Evolutionary conservation across 2,888 invertebrate species (phyloP).

Genomic region (Melanargia galathea): DNA sequence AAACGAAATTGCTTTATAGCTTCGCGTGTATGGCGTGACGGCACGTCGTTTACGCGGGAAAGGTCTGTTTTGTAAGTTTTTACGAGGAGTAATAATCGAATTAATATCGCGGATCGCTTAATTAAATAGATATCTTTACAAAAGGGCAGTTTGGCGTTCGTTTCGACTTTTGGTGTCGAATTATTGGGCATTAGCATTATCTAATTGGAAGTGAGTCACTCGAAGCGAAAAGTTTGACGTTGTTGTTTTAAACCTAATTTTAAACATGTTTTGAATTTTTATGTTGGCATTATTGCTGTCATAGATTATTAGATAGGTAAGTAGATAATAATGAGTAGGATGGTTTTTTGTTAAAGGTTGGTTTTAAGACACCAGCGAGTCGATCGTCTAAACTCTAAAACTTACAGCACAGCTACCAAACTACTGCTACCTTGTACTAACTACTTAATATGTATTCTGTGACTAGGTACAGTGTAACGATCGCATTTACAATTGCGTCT

Average conservation of each 20-base stretch:
- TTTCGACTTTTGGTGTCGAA: slow-evolving; percentile 32
- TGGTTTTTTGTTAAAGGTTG: no score
- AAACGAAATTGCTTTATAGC: slow-evolving; percentile 74
- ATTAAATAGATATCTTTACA: slow-evolving; percentile 73
- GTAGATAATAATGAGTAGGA: no score
- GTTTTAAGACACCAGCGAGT: no score
- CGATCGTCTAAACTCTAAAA: no score
- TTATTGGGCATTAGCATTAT: slow-evolving; percentile 30
- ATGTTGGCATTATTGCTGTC: slow-evolving; percentile 4
- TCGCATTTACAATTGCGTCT: no score
- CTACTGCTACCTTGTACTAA: no score
- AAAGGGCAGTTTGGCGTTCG: slow-evolving; percentile 44
- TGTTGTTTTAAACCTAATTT: background rate
- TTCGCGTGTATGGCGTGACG: slow-evolving; percentile 59
- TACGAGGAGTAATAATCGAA: slow-evolving; percentile 75
- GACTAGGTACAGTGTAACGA: no score
- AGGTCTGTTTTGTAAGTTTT: slow-evolving; percentile 72
- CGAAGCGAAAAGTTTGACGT: slow-evolving; percentile 2
- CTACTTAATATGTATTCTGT: no score
- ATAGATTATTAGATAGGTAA: background rate
- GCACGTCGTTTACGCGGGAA: slow-evolving; percentile 63
- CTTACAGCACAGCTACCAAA: no score
- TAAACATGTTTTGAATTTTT: background rate
- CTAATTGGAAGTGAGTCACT: slow-evolving; percentile 21
- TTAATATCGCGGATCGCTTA: slow-evolving; percentile 78